A percentile compares a stretch with the other conserved stretches of the same genome.
Conservation (phyloP, 2,888 invertebrate species). For the Dryobota labecula region DNA sequence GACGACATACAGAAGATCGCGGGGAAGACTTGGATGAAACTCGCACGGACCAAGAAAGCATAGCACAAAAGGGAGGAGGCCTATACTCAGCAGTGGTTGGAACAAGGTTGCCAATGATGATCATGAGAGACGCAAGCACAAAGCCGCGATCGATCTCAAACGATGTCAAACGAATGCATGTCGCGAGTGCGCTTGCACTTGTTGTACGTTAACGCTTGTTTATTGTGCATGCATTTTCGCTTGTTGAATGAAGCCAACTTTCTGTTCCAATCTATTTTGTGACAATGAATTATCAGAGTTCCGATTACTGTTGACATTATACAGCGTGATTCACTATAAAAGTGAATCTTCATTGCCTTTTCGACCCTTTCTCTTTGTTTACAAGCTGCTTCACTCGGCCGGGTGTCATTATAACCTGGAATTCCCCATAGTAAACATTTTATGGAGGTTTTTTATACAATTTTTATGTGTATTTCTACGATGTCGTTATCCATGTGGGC, state of each 20-base stretch:
- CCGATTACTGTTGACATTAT: conserved; percentile 76
- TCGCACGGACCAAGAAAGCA: too few relatives aligned
- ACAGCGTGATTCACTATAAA: conserved; percentile 68
- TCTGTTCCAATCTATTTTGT: conserved; percentile 15
- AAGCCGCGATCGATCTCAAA: neutral
- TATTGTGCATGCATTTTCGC: neutral
- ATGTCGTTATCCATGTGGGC: conserved; percentile 4
- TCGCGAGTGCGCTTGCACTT: neutral
- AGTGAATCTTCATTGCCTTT: conserved; percentile 65
- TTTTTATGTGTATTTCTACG: conserved; percentile 33
- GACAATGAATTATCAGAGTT: conserved; percentile 77
- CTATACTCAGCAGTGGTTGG: too few relatives aligned
- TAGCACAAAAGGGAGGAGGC: too few relatives aligned
- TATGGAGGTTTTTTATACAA: conserved; percentile 29
- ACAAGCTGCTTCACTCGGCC: conserved; percentile 30
- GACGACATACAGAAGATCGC: too few relatives aligned
- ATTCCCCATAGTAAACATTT: conserved; percentile 20
- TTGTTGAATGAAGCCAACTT: neutral
- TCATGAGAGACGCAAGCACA: too few relatives aligned
- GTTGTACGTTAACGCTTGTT: neutral
- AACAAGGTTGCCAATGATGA: too few relatives aligned
- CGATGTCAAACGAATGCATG: neutral
- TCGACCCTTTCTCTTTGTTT: conserved; percentile 56
- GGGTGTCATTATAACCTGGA: conserved; percentile 33
- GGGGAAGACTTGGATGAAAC: too few relatives aligned